Conservation (phyloP, 2,113 vertebrate species). For the Monopterus albus region DNA sequence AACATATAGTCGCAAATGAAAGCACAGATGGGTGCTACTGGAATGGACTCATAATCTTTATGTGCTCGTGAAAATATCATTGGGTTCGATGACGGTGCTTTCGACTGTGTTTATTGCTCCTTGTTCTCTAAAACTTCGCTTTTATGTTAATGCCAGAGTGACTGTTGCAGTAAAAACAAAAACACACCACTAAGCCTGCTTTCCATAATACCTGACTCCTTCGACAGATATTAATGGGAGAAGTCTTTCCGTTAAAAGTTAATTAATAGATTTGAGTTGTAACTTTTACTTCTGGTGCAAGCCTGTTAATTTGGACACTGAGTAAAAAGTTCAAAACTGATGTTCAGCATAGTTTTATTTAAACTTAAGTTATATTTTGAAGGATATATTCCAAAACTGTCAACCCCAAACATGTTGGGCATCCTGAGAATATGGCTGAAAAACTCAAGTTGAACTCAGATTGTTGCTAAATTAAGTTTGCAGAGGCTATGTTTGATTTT, state of each 20-base stretch:
- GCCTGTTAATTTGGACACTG: conserved; percentile 6
- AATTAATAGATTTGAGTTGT: neutral
- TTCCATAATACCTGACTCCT: conserved; percentile 2
- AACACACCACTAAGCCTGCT: conserved; percentile 1
- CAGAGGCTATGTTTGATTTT: neutral
- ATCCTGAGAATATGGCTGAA: neutral
- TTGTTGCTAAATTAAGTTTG: neutral
- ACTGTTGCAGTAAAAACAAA: conserved; percentile 43
- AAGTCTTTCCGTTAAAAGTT: neutral
- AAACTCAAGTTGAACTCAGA: neutral
- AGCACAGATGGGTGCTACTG: conserved; percentile 77
- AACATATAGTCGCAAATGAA: conserved; percentile 53
- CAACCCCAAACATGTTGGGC: neutral
- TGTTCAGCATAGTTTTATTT: too few species aligned
- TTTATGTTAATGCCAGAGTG: conserved; percentile 67
- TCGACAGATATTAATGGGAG: conserved; percentile 3
- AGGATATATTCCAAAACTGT: too few species aligned
- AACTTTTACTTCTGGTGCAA: neutral
- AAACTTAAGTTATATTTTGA: too few species aligned
- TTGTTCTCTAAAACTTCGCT: conserved; percentile 72
- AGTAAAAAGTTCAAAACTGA: neutral
- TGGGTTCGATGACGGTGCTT: conserved; percentile 83
- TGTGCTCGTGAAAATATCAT: conserved; percentile 86
- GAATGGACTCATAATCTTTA: conserved; percentile 81
- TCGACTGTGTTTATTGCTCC: conserved; percentile 77